These are phyloP conservation scores for Potamarius usumacintae DNA, from an alignment of 2,113 vertebrate species.

Conservation along the genomic window DNA sequence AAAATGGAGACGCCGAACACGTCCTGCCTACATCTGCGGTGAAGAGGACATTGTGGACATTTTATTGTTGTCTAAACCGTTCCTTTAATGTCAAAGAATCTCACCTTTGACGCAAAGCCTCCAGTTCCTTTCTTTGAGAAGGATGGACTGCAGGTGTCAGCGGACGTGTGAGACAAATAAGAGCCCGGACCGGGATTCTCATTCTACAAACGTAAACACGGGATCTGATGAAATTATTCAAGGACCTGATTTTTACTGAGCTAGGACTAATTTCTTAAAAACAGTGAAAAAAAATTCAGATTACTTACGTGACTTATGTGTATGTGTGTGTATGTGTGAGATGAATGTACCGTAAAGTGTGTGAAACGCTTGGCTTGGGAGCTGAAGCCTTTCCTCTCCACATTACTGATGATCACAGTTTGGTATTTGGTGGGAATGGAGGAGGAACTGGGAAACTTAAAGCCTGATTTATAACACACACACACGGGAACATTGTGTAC, in stretches of 20 bases:
- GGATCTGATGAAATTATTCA: background rate
- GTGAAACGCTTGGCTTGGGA: slow-evolving; percentile 70
- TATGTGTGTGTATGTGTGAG: background rate
- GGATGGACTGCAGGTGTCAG: slow-evolving; percentile 71
- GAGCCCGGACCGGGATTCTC: slow-evolving; percentile 75
- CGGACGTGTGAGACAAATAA: slow-evolving; percentile 58
- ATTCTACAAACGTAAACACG: slow-evolving; percentile 63
- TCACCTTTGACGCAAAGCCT: slow-evolving; percentile 75
- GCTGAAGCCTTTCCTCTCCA: slow-evolving; percentile 71
- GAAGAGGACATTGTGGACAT: background rate
- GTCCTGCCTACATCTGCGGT: background rate
- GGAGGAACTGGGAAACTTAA: slow-evolving; percentile 51
- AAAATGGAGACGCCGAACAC: too few species aligned
- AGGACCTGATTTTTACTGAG: background rate
- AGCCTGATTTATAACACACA: background rate
- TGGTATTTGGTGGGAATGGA: slow-evolving; percentile 68
- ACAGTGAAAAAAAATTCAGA: background rate
- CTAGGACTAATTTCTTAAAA: background rate
- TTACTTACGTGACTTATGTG: background rate
- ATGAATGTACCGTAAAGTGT: slow-evolving; percentile 36
- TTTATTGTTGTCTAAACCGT: background rate
- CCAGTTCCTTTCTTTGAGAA: slow-evolving; percentile 78
- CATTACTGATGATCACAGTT: slow-evolving; percentile 50
- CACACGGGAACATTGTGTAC: background rate
- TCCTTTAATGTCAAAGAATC: background rate